A percentile compares a stretch with the other conserved stretches of the same genome.
Conservation (phyloP, 92 coral and sea anemone species). For the Epizoanthus ramosus region DNA sequence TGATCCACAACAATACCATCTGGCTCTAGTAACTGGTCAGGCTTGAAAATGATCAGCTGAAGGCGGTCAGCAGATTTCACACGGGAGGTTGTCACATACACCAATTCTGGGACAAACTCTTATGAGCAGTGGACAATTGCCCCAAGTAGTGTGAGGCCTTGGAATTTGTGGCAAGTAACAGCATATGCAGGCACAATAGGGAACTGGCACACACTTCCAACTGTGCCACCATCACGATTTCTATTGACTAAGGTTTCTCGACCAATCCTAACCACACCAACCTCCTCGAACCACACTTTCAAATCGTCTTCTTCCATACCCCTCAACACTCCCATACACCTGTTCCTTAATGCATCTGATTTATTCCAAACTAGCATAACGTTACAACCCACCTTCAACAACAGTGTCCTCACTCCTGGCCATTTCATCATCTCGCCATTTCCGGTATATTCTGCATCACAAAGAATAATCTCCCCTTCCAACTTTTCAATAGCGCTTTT, state of each 20-base stretch:
- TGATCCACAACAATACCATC: too few relatives aligned
- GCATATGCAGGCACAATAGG: slow-evolving; percentile 50
- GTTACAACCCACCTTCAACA: slow-evolving; percentile 28
- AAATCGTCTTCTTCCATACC: not conserved
- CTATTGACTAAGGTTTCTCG: slow-evolving; percentile 41
- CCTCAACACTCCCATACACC: slow-evolving; percentile 10
- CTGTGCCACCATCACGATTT: slow-evolving; percentile 16
- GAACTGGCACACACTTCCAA: slow-evolving; percentile 48
- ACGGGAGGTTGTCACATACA: slow-evolving; percentile 44
- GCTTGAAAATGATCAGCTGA: slow-evolving; percentile 31
- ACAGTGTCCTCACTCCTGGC: slow-evolving; percentile 31
- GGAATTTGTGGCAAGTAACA: slow-evolving; percentile 44
- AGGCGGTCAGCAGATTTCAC: slow-evolving; percentile 33
- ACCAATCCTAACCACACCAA: slow-evolving; percentile 17
- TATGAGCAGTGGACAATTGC: slow-evolving; percentile 43
- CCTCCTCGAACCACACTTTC: slow-evolving; percentile 23
- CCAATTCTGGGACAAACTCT: slow-evolving; percentile 43
- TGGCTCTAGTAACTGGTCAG: slow-evolving; percentile 34
- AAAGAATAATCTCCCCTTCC: slow-evolving; percentile 23
- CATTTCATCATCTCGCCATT: slow-evolving; percentile 24
- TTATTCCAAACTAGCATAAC: slow-evolving; percentile 32
- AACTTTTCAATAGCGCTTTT: slow-evolving; percentile 19
- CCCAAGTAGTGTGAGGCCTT: slow-evolving; percentile 33
- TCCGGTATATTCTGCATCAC: slow-evolving; percentile 1
- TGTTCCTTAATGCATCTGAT: slow-evolving; percentile 27